These are phyloP conservation scores for Enteromius unitaeniatus DNA, from an alignment of 2,797 vertebrate genomes.

Conservation along the genomic window DNA sequence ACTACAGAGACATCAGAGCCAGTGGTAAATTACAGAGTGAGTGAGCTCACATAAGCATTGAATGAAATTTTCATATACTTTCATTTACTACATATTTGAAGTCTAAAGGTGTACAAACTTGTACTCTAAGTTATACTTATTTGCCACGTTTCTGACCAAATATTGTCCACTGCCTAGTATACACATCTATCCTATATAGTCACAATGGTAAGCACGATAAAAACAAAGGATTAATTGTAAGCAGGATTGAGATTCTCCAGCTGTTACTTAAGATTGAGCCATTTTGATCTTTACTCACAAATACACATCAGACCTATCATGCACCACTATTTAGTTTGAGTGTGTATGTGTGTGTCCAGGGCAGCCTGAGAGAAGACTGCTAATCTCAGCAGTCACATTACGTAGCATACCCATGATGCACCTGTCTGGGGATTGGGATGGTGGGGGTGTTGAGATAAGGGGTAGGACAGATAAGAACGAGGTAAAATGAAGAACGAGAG, in stretches of 20 bases:
- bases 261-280: neutral
- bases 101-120: neutral
- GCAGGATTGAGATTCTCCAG: neutral
- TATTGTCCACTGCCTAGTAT: neutral
- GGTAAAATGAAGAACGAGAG: conserved; percentile 28
- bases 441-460: conserved; percentile 26
- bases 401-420: conserved; percentile 50
- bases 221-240: too few species aligned
- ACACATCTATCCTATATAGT: neutral
- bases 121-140: neutral
- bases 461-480: conserved; percentile 30
- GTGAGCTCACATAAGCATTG: too few species aligned
- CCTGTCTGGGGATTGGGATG: conserved; percentile 25
- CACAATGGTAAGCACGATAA: neutral
- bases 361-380: conserved; percentile 24
- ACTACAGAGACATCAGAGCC: too few species aligned
- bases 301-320: conserved; percentile 4
- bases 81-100: too few species aligned
- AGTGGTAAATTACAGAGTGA: too few species aligned
- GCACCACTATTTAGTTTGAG: neutral
- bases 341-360: conserved; percentile 1
- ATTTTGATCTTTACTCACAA: neutral
- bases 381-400: conserved; percentile 48
- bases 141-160: neutral
- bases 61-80: too few species aligned